phyloP scores from a whole-genome alignment of 64 coral and sea anemone genomes.

The Dendrophyllia cribrosa region DNA sequence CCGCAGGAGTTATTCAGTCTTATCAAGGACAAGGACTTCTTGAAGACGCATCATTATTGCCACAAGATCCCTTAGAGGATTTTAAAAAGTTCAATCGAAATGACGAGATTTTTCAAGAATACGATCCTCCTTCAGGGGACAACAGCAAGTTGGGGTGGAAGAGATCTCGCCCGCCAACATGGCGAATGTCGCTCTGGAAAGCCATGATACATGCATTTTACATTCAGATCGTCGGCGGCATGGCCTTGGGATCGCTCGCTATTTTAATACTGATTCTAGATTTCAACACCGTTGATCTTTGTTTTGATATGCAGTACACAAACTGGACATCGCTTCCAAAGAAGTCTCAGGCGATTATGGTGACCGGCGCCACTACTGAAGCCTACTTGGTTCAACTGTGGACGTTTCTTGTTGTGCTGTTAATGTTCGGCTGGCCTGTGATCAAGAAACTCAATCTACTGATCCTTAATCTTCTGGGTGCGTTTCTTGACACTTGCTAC shows the following conservation, averaged over 20 bases:
- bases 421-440: conserved; percentile 53
- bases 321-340: conserved; percentile 67
- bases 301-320: conserved; percentile 29
- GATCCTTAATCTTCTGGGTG: conserved; percentile 56
- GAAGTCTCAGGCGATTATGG: conserved; percentile 51
- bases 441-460: conserved; percentile 67
- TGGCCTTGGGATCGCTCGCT: conserved; percentile 34
- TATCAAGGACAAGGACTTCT: not conserved
- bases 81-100: conserved; percentile 62
- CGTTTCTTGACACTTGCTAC: conserved; percentile 71
- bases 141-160: conserved; percentile 25
- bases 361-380: conserved; percentile 30
- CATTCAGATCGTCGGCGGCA: conserved; percentile 48
- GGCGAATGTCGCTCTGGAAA: conserved; percentile 25
- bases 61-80: conserved; percentile 23
- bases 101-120: conserved; percentile 82
- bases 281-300: conserved; percentile 74
- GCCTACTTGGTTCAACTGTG: conserved; percentile 75
- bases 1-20: conserved; percentile 17
- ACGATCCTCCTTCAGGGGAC: conserved; percentile 24
- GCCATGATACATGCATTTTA: conserved; percentile 8
- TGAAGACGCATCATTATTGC: not conserved
- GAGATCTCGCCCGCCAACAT: conserved; percentile 35
- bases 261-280: conserved; percentile 60
- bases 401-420: conserved; percentile 49